These are phyloP conservation scores for Elephas maximus DNA, from an alignment of 2,113 vertebrate species.

Conservation along the genomic window DNA sequence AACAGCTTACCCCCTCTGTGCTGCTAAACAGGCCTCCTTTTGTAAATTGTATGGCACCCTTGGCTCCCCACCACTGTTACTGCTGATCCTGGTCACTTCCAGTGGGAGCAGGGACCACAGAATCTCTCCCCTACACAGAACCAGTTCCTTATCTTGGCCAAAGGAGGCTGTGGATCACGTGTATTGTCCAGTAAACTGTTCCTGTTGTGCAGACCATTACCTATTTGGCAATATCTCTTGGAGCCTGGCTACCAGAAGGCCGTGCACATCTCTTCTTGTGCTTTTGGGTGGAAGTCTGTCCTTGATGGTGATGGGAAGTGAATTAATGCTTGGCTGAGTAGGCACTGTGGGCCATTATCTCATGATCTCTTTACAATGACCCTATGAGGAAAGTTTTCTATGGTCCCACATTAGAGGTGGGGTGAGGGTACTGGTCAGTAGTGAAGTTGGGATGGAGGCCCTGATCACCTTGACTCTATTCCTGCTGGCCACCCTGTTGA, in stretches of 20 bases:
- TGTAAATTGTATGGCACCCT: neutral
- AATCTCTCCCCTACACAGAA: neutral
- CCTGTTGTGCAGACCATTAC: neutral
- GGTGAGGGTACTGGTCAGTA: neutral
- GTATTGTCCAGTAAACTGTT: neutral
- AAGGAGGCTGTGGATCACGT: neutral
- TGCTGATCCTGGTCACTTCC: neutral
- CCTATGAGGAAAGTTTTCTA: neutral
- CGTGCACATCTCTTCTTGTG: neutral
- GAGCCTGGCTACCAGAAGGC: too few relatives aligned
- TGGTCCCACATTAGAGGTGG: neutral
- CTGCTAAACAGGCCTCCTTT: accelerated
- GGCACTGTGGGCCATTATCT: neutral
- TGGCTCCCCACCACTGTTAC: neutral
- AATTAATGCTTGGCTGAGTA: neutral
- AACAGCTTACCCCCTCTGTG: neutral
- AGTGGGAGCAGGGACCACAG: neutral
- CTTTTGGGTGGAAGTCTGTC: too few relatives aligned
- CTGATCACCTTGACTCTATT: neutral
- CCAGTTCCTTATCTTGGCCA: neutral
- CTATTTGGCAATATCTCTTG: neutral
- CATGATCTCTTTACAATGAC: neutral
- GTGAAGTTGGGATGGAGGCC: neutral
- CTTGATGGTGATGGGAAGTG: too few relatives aligned
- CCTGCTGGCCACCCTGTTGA: neutral